Evolutionary conservation across 2,888 invertebrate genomes (phyloP).

Genomic region (Cephus sareptanus): DNA sequence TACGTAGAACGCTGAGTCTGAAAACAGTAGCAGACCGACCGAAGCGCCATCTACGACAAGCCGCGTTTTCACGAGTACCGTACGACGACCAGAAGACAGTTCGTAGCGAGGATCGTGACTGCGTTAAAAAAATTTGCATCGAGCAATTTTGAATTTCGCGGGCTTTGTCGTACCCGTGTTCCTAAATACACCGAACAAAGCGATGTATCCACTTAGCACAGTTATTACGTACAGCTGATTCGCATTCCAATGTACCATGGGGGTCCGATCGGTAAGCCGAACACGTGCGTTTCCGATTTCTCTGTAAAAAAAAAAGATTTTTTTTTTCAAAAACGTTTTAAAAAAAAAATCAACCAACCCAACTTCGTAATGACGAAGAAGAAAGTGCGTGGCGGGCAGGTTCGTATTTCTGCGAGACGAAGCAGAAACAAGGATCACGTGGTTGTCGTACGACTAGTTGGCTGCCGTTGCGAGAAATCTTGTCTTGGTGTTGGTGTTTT

Average conservation of each 20-base stretch:
- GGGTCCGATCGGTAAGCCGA: background rate
- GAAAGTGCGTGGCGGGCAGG: conserved; percentile 39
- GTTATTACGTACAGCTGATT: background rate
- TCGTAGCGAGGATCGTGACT: no score
- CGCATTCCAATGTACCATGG: background rate
- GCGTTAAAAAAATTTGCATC: no score
- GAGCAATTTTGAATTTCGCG: background rate
- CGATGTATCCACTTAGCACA: background rate
- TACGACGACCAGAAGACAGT: background rate
- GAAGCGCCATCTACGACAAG: background rate
- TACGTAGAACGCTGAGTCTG: background rate
- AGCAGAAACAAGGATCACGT: conserved; percentile 30
- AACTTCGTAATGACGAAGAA: conserved; percentile 25
- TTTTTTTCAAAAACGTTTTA: background rate
- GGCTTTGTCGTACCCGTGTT: background rate
- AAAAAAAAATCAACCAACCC: background rate
- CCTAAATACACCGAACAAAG: background rate
- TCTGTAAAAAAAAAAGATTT: background rate
- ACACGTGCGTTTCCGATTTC: background rate
- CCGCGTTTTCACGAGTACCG: background rate
- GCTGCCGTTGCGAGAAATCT: background rate
- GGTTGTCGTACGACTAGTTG: background rate
- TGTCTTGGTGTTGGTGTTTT: background rate
- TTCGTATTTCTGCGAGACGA: conserved; percentile 37
- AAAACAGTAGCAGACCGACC: background rate